A percentile compares a stretch with the other conserved stretches of the same genome.
Conservation (phyloP, 92 coral and sea anemone species). For the Virgularia gustaviana region DNA sequence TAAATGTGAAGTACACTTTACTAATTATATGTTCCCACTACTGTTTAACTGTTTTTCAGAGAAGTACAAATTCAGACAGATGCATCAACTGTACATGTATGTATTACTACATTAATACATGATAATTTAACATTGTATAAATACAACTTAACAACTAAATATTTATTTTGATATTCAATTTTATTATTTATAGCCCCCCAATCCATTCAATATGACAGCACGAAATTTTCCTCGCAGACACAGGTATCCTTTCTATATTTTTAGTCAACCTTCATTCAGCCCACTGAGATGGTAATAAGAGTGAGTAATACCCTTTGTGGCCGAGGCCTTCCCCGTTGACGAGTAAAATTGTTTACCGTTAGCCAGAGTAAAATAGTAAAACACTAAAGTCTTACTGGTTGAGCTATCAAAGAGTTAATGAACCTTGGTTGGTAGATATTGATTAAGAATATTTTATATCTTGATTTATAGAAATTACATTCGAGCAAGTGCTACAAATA, state of each 20-base stretch:
- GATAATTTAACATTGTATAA: neutral
- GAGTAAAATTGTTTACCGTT: too few species aligned
- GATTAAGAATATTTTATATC: neutral
- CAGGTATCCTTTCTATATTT: too few species aligned
- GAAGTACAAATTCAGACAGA: slow-evolving; percentile 37
- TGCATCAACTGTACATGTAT: slow-evolving; percentile 26
- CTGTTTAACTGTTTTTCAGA: slow-evolving; percentile 5
- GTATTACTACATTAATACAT: neutral
- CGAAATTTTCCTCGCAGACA: slow-evolving; percentile 82
- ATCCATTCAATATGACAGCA: slow-evolving; percentile 94
- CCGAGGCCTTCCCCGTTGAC: too few species aligned
- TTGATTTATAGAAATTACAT: slow-evolving; percentile 44
- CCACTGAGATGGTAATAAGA: too few species aligned
- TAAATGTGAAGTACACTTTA: neutral
- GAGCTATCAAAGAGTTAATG: neutral
- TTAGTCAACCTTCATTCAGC: too few species aligned
- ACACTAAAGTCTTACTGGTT: neutral
- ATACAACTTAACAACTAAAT: neutral
- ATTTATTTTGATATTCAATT: neutral
- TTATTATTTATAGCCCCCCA: slow-evolving; percentile 33
- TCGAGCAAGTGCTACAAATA: slow-evolving; percentile 46
- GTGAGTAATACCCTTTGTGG: too few species aligned
- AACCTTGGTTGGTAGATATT: too few species aligned
- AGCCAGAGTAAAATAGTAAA: too few species aligned
- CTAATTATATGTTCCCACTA: neutral